phyloP scores from a whole-genome alignment of 1,140 invertebrate species.

The Phthorimaea operculella region DNA sequence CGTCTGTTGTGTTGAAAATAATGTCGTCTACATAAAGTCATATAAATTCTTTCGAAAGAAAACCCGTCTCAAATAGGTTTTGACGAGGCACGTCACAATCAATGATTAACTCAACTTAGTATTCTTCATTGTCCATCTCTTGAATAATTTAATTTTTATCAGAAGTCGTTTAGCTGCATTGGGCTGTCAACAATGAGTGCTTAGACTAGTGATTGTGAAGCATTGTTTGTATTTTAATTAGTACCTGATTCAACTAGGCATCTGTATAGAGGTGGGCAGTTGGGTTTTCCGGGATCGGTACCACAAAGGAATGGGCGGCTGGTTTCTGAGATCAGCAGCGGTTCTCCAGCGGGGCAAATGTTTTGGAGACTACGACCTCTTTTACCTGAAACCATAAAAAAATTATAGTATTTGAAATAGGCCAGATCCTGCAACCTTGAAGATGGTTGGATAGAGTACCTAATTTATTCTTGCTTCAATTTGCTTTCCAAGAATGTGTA shows the following conservation, averaged over 20 bases:
- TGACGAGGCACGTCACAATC: too few relatives aligned
- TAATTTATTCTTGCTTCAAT: too few relatives aligned
- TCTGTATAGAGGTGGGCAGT: conserved; percentile 82
- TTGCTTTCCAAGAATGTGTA: too few relatives aligned
- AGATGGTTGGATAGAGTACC: too few relatives aligned
- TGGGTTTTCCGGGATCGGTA: conserved; percentile 81
- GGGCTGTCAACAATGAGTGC: neutral
- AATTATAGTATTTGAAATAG: neutral
- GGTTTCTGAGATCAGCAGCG: conserved; percentile 81
- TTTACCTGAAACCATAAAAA: conserved; percentile 69
- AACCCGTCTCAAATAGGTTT: too few relatives aligned
- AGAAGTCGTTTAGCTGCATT: neutral
- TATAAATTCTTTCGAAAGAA: too few relatives aligned
- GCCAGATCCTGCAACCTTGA: too few relatives aligned
- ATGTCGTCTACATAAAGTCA: too few relatives aligned
- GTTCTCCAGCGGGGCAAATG: conserved; percentile 82
- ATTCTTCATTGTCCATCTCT: too few relatives aligned
- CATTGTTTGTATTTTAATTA: conserved; percentile 1
- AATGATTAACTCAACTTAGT: too few relatives aligned
- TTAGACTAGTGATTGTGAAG: neutral
- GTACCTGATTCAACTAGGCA: conserved; percentile 79
- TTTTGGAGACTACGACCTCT: conserved; percentile 77
- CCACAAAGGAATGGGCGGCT: conserved; percentile 84
- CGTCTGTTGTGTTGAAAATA: too few relatives aligned
- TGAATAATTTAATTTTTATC: too few relatives aligned